Conservation (phyloP, 2,797 vertebrate genomes). For the Cichlasoma orientale region DNA sequence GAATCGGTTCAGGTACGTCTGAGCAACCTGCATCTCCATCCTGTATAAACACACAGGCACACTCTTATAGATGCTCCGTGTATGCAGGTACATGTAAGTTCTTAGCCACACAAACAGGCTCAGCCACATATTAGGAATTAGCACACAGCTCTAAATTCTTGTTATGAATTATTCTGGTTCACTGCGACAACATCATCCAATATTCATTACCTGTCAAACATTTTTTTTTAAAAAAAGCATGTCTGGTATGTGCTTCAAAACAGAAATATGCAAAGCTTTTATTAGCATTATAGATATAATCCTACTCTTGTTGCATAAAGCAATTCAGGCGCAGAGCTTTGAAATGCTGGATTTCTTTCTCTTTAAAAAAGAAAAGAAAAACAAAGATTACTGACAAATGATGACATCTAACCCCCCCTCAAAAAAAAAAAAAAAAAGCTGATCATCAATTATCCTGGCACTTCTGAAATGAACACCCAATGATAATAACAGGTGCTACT, state of each 20-base stretch:
- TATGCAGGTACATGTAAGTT: not conserved
- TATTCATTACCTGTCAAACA: conserved; percentile 21
- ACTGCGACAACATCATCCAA: conserved; percentile 31
- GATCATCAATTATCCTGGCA: conserved; percentile 10
- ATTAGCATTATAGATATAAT: not conserved
- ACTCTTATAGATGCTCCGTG: not conserved
- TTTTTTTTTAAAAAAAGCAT: not conserved
- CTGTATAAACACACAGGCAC: not conserved
- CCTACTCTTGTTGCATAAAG: not conserved
- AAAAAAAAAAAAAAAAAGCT: not conserved
- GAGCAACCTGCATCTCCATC: not conserved
- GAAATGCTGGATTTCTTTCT: not conserved
- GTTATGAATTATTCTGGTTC: conserved; percentile 33
- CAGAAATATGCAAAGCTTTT: not conserved
- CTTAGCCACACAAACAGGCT: not conserved
- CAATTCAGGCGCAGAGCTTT: not conserved
- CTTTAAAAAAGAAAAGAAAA: not conserved
- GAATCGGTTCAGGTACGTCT: conserved; percentile 30
- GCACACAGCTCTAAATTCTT: conserved; percentile 14
- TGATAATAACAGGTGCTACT: not conserved
- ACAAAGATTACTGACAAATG: conserved; percentile 12
- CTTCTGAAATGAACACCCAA: conserved; percentile 18
- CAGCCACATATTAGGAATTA: not conserved
- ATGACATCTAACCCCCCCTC: not conserved
- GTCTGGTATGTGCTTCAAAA: conserved; percentile 11